phyloP scores from a whole-genome alignment of 1,140 invertebrate species.

The Drosophila ficusphila region DNA sequence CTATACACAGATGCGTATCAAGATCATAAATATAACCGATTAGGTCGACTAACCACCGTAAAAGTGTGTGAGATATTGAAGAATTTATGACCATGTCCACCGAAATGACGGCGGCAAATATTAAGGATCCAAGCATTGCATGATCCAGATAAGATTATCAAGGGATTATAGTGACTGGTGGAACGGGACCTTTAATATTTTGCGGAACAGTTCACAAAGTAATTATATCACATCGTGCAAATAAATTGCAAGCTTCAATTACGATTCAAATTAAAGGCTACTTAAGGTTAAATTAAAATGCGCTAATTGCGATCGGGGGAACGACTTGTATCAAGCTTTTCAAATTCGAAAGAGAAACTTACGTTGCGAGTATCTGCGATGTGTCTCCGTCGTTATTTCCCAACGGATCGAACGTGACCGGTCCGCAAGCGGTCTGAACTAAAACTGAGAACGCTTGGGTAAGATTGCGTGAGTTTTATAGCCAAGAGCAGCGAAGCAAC shows the following conservation, averaged over 20 bases:
- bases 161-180: slow-evolving; percentile 24
- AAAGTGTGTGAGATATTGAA: slow-evolving; percentile 23
- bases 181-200: slow-evolving; percentile 9
- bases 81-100: slow-evolving; percentile 34
- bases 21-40: slow-evolving; percentile 47
- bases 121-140: slow-evolving; percentile 8
- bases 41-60: slow-evolving; percentile 11
- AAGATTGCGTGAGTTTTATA: slow-evolving; percentile 64
- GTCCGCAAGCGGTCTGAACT: slow-evolving; percentile 45
- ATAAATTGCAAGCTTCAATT: slow-evolving; percentile 4
- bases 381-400: background rate
- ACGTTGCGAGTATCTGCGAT: slow-evolving; percentile 21
- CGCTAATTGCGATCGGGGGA: slow-evolving; percentile 20
- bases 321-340: slow-evolving; percentile 13
- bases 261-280: slow-evolving; percentile 19
- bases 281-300: slow-evolving; percentile 14
- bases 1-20: background rate
- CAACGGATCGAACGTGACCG: slow-evolving; percentile 50
- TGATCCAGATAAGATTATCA: slow-evolving; percentile 41
- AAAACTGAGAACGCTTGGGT: slow-evolving; percentile 65
- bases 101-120: slow-evolving; percentile 37
- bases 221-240: slow-evolving; percentile 30
- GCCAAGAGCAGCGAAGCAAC: slow-evolving; percentile 25
- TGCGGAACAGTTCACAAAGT: slow-evolving; percentile 9
- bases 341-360: slow-evolving; percentile 23